A percentile compares a stretch with the other conserved stretches of the same genome.
These are phyloP conservation scores for Spea multiplicata DNA, from an alignment of 2,113 vertebrate genomes.

Conservation along the genomic window DNA sequence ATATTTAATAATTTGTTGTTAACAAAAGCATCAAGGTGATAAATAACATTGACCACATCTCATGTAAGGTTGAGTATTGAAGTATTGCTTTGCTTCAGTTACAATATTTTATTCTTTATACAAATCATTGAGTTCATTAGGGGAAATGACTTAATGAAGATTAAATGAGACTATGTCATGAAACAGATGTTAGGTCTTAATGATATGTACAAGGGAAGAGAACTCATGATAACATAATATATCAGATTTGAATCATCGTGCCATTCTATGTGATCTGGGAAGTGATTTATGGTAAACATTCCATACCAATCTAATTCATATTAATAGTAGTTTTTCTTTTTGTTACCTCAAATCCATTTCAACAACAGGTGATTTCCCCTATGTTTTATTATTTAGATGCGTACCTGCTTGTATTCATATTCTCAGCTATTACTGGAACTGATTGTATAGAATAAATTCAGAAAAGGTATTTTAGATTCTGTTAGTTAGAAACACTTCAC, in stretches of 20 bases:
- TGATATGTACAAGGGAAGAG: constrained; percentile 33
- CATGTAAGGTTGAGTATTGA: background rate
- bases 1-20: too few species aligned
- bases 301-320: constrained; percentile 1
- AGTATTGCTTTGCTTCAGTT: background rate
- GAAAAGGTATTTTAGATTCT: too few species aligned
- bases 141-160: constrained; percentile 38
- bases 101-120: background rate
- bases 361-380: constrained; percentile 30
- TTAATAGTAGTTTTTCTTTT: constrained; percentile 34
- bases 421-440: constrained; percentile 15
- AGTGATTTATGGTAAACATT: constrained; percentile 1
- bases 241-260: constrained; percentile 22
- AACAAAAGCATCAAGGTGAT: background rate
- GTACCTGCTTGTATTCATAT: constrained; percentile 5
- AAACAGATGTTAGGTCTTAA: constrained; percentile 41
- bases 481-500: too few species aligned
- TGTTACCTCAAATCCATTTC: background rate
- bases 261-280: constrained; percentile 4
- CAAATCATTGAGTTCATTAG: constrained; percentile 2
- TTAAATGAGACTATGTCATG: constrained; percentile 29
- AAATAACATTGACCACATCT: background rate
- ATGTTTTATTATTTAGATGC: constrained; percentile 26
- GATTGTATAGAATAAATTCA: constrained; percentile 8
- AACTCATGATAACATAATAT: constrained; percentile 16